These are phyloP conservation scores for Catharus minimus DNA, from an alignment of 2,113 vertebrate species.

Conservation along the genomic window DNA sequence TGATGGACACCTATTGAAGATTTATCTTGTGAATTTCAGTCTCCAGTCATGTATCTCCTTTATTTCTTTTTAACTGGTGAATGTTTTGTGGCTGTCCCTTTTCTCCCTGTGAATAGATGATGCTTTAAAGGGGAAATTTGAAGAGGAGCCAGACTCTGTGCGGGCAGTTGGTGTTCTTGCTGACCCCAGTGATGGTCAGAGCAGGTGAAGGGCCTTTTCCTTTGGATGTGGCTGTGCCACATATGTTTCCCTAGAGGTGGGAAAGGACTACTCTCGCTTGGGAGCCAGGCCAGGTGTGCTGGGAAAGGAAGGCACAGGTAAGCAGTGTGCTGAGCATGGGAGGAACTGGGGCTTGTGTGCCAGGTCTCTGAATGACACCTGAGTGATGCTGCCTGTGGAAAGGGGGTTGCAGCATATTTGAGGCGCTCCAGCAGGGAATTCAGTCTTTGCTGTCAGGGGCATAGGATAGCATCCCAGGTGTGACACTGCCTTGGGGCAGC, in stretches of 20 bases:
- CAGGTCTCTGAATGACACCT: fast-evolving
- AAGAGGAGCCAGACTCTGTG: neutral
- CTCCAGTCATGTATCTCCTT: neutral
- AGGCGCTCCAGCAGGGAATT: neutral
- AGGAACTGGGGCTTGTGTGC: neutral
- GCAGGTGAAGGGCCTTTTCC: neutral
- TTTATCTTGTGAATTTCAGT: neutral
- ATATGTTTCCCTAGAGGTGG: neutral
- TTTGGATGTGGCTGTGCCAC: neutral
- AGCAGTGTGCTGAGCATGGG: neutral
- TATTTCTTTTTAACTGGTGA: neutral
- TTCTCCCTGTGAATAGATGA: neutral
- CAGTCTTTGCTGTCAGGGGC: neutral
- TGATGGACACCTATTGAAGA: neutral
- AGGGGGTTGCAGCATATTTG: neutral
- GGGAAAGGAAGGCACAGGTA: neutral
- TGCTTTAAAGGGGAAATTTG: neutral
- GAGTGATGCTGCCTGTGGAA: neutral
- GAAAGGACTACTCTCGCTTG: neutral
- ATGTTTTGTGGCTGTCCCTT: neutral
- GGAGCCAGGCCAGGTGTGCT: neutral
- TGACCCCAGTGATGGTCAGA: neutral
- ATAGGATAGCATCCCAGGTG: neutral
- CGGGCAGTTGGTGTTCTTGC: neutral
- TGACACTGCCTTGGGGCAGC: neutral